Evolutionary conservation across 92 coral and sea anemone genomes (phyloP).

Genomic region (Bergia sp.): DNA sequence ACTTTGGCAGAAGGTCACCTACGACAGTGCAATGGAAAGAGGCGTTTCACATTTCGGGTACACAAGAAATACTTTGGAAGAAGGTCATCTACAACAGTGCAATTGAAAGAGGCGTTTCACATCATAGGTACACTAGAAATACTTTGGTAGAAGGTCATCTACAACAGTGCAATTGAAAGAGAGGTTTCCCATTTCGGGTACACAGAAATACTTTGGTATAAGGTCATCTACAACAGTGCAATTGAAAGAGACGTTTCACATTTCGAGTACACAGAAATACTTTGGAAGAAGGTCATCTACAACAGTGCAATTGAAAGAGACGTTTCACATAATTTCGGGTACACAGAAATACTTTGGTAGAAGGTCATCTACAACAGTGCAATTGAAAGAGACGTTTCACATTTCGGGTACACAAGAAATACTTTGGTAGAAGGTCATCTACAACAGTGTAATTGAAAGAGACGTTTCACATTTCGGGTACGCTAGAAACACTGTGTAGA

Average conservation of each 20-base stretch:
- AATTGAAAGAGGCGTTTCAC: not conserved
- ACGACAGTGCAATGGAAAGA: not conserved
- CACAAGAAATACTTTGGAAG: constrained; percentile 29
- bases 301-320: not conserved
- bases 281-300: not conserved
- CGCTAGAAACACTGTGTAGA: constrained; percentile 33
- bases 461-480: constrained; percentile 60
- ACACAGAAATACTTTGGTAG: no score
- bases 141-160: not conserved
- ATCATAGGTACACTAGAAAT: constrained; percentile 67
- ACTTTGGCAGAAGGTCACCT: constrained; percentile 88
- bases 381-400: no score
- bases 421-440: constrained; percentile 88
- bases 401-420: no score
- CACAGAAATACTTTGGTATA: constrained; percentile 86
- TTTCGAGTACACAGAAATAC: constrained; percentile 67
- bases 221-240: constrained; percentile 56
- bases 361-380: no score
- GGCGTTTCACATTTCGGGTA: constrained; percentile 59
- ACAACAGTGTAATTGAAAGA: not conserved
- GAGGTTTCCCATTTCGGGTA: constrained; percentile 59
- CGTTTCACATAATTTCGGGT: no score
- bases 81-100: not conserved
- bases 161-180: not conserved
- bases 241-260: not conserved